Percentiles rank a stretch among this genome's conserved stretches.
Conservation (phyloP, 2,888 invertebrate species). For the Horisme vitalbata region DNA sequence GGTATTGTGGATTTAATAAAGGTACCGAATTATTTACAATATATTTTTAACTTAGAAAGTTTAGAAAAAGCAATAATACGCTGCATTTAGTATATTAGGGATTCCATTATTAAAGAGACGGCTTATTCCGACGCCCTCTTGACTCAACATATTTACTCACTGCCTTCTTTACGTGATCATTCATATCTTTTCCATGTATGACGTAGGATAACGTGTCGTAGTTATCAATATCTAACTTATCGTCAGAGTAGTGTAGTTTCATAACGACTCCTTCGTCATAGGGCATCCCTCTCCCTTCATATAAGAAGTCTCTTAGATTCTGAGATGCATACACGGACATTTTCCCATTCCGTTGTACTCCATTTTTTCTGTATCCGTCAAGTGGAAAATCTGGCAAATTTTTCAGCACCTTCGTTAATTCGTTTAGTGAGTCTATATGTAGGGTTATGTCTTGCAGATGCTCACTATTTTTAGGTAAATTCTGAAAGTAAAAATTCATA, state of each 20-base stretch:
- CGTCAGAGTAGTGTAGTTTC: slow-evolving; percentile 33
- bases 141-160: slow-evolving; percentile 7
- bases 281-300: slow-evolving; percentile 34
- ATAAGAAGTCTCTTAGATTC: slow-evolving; percentile 44
- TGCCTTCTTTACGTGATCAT: slow-evolving; percentile 1
- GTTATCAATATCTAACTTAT: not conserved
- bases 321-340: slow-evolving; percentile 47
- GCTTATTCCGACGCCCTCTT: not conserved
- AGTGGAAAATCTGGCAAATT: slow-evolving; percentile 27
- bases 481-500: slow-evolving; percentile 1
- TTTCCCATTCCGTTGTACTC: slow-evolving; percentile 36
- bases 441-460: slow-evolving; percentile 6
- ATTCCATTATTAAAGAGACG: no score
- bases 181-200: slow-evolving; percentile 13
- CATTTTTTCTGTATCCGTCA: slow-evolving; percentile 38
- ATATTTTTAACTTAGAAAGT: no score
- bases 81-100: no score
- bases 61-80: no score
- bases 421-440: slow-evolving; percentile 1
- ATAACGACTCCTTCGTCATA: slow-evolving; percentile 46
- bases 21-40: no score
- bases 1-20: no score
- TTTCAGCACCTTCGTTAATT: slow-evolving; percentile 11
- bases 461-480: not conserved
- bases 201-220: slow-evolving; percentile 14